A percentile compares a stretch with the other conserved stretches of the same genome.
phyloP scores from a whole-genome alignment of 1,140 invertebrate species.

The Venustaconcha ellipsiformis region DNA sequence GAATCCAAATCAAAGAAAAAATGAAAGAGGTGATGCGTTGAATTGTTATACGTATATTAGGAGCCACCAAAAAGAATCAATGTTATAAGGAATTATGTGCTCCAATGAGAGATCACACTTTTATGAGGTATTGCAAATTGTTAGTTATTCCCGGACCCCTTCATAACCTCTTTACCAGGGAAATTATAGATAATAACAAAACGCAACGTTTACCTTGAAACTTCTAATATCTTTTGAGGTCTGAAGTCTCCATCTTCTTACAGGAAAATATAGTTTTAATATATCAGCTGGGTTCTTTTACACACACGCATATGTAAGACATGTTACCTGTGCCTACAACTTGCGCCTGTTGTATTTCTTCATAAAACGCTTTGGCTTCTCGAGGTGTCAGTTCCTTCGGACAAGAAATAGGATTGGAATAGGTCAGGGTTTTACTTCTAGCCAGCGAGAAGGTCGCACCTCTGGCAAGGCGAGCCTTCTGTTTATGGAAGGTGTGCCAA shows the following conservation, averaged over 20 bases:
- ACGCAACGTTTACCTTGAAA: background rate
- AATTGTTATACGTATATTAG: too few relatives aligned
- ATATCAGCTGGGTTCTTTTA: too few relatives aligned
- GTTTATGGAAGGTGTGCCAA: conserved; percentile 33
- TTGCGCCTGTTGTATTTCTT: conserved; percentile 35
- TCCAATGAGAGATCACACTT: too few relatives aligned
- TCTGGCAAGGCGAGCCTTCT: conserved; percentile 29
- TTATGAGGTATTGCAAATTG: too few relatives aligned
- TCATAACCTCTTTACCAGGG: background rate
- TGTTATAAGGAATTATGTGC: too few relatives aligned
- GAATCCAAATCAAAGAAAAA: too few relatives aligned
- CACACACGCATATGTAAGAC: background rate
- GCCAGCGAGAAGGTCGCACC: conserved; percentile 20
- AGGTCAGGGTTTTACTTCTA: conserved; percentile 29
- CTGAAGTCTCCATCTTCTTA: background rate
- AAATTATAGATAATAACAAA: background rate
- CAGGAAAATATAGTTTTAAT: background rate
- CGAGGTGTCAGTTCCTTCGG: conserved; percentile 39
- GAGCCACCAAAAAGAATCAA: too few relatives aligned
- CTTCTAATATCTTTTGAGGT: background rate
- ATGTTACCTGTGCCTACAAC: conserved; percentile 40
- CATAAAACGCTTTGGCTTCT: conserved; percentile 26
- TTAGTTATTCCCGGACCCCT: too few relatives aligned
- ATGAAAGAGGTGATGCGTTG: too few relatives aligned
- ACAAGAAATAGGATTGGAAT: conserved; percentile 33